phyloP scores from a whole-genome alignment of 2,888 invertebrate genomes.

The Polietes domitor region DNA sequence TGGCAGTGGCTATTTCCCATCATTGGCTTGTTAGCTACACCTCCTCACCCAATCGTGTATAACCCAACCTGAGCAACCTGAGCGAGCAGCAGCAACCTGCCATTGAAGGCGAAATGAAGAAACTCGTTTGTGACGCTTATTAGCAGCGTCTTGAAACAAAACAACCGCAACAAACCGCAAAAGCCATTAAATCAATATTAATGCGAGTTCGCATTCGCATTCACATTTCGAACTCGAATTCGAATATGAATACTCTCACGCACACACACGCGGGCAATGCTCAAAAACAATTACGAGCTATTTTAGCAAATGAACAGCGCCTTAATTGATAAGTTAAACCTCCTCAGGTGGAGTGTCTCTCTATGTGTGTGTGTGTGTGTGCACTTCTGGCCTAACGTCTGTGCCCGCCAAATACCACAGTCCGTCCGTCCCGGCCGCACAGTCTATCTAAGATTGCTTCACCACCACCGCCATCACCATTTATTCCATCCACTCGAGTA shows the following conservation, averaged over 20 bases:
- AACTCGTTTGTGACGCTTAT: slow-evolving; percentile 25
- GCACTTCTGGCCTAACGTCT: too few species aligned
- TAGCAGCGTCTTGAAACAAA: neutral
- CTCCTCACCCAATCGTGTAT: too few species aligned
- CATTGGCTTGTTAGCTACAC: too few species aligned
- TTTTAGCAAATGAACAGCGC: slow-evolving; percentile 12
- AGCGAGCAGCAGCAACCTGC: neutral
- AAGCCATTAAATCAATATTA: neutral
- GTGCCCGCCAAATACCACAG: neutral
- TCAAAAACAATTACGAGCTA: neutral
- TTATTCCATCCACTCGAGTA: neutral
- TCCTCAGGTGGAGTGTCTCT: too few species aligned
- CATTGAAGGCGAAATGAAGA: slow-evolving; percentile 16
- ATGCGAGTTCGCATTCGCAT: slow-evolving; percentile 33
- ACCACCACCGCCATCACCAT: neutral
- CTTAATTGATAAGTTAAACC: slow-evolving; percentile 44
- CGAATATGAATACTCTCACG: too few species aligned
- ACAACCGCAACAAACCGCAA: neutral
- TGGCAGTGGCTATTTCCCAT: slow-evolving; percentile 21
- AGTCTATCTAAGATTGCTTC: neutral
- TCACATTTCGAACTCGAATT: slow-evolving; percentile 16
- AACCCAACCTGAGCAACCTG: neutral
- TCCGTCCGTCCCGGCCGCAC: slow-evolving; percentile 6
- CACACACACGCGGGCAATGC: neutral
- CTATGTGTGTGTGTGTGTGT: too few species aligned